phyloP scores from a whole-genome alignment of 2,888 invertebrate species.

The Drosophila fungiperda region DNA sequence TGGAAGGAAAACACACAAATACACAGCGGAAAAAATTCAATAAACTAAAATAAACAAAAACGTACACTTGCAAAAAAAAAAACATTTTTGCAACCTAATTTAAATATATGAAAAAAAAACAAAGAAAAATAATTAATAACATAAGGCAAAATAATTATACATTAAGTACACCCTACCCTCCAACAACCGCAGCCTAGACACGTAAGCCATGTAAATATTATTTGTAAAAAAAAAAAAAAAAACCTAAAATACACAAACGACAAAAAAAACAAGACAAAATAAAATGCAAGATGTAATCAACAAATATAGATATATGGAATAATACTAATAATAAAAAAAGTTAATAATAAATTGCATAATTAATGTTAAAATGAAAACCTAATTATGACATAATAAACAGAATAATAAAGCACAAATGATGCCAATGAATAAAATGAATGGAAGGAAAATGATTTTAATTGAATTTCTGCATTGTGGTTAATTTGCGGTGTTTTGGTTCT shows the following conservation, averaged over 20 bases:
- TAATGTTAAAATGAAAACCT: constrained; percentile 51
- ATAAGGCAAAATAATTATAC: constrained; percentile 70
- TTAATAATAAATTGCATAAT: constrained; percentile 59
- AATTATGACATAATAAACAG: constrained; percentile 45
- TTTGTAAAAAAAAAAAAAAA: constrained; percentile 67
- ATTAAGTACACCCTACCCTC: constrained; percentile 80
- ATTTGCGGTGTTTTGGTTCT: constrained; percentile 44
- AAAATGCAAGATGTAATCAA: constrained; percentile 31
- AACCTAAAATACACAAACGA: constrained; percentile 6
- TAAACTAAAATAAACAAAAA: constrained; percentile 64
- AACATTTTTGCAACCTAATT: constrained; percentile 58
- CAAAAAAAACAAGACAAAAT: constrained; percentile 7
- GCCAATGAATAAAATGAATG: constrained; percentile 48
- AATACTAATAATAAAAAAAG: constrained; percentile 35
- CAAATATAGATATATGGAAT: constrained; percentile 48
- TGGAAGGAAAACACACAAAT: constrained; percentile 30
- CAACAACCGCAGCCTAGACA: constrained; percentile 70
- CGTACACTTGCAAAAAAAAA: constrained; percentile 53
- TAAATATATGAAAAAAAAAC: constrained; percentile 27
- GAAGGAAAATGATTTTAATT: constrained; percentile 57
- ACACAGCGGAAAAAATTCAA: constrained; percentile 55
- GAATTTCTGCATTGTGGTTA: constrained; percentile 64
- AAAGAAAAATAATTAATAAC: constrained; percentile 66
- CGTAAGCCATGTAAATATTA: constrained; percentile 76
- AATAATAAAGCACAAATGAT: constrained; percentile 54